Evolutionary conservation across 2,888 invertebrate genomes (phyloP).

Genomic region (Micoletzkya japonica): DNA sequence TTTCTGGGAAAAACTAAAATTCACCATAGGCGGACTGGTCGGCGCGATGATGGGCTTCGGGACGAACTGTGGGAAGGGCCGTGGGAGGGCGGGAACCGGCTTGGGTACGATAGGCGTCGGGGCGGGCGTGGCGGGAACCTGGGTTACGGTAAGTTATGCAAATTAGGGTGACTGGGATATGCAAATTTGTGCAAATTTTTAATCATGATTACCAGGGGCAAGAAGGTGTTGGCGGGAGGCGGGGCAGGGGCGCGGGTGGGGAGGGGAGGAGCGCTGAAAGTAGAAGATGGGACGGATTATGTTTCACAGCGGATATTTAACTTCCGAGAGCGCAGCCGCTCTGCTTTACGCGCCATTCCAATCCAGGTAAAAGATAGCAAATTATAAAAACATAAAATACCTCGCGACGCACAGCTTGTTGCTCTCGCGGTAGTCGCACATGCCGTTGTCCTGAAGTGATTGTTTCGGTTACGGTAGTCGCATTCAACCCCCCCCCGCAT

Average conservation of each 20-base stretch:
- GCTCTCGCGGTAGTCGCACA: constrained; percentile 25
- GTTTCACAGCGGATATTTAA: not conserved
- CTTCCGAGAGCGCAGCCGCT: not conserved
- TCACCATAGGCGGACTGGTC: no score
- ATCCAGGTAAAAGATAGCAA: not conserved
- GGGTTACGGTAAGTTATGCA: no score
- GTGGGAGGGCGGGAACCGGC: not conserved
- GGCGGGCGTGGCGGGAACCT: no score
- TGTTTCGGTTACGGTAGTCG: not conserved
- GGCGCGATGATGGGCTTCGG: not conserved
- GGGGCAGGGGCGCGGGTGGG: constrained; percentile 8
- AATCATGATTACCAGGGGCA: not conserved
- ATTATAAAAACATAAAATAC: not conserved
- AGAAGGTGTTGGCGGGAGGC: not conserved
- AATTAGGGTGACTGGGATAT: no score
- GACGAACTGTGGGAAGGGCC: not conserved
- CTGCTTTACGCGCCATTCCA: not conserved
- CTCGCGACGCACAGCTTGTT: not conserved
- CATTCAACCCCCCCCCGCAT: not conserved
- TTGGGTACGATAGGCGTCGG: no score
- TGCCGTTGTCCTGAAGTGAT: constrained; percentile 11
- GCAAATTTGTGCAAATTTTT: no score
- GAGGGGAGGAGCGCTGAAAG: not conserved
- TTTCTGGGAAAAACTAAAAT: no score
- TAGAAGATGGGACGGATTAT: not conserved